Evolutionary conservation across 2,113 vertebrate species (phyloP), one percentile per base, ranked within the genome.

Genomic region (Thermophis baileyi): DNA sequence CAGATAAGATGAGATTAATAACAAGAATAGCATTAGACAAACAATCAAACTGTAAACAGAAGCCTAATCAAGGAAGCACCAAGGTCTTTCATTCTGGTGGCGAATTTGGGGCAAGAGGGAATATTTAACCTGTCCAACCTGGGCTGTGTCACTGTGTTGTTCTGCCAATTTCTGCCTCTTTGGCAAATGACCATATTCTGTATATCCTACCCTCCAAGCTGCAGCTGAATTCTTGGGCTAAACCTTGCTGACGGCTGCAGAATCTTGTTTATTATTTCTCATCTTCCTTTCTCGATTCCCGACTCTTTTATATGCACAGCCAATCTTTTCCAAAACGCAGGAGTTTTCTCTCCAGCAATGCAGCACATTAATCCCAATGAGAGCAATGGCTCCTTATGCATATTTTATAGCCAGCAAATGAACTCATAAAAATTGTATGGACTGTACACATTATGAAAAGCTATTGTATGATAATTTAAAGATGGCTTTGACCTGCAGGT

Each of bases 351-450:
- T 94, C 93, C 92, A 90, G 93, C 20, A 90, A 93, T 94, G 93
- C 0, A 89, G 90, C 74, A 46, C 94, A 2, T 95, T 95, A 93
- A 95, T 95, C 95, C 94, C 96, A 95, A 93, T 0, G 81, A 92
- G 60, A 94, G 93, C 95, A 95, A 96, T 95, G 81, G 89, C 90
- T 89, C 90, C 93, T 94, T 89, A 92, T 97, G 91, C 95, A 97
- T 98, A 97, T 97, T 97, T 98, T 93, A 98, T 94, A 89, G 86
- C 93, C 96, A 97, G 97, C 97, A 98, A 97, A 97, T 96, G 95
- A 97, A 92, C 95, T 93, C 50, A 96, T 97, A 90, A 93, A 92
- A 93, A 94, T 97, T 97, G 96, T 95, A 97, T 95, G 85, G 25
- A 63, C 91, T 57, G 50, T 88, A 85, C 46, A 85, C 49, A 63